phyloP scores from a whole-genome alignment of 1,140 invertebrate genomes.

The Platyscapa corneri region DNA sequence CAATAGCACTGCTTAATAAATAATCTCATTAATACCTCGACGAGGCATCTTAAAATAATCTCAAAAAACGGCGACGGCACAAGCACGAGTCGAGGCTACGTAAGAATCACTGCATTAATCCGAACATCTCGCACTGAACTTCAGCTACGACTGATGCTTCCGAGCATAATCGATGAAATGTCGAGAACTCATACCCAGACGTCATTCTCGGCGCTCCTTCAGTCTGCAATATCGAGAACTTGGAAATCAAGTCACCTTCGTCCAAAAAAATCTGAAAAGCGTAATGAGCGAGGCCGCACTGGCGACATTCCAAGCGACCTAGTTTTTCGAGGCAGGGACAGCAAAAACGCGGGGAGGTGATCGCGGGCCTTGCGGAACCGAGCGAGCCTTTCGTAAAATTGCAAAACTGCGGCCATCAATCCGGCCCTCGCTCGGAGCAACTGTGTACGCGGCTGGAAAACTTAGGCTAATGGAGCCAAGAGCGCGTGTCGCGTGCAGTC shows the following conservation, averaged over 20 bases:
- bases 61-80: neutral
- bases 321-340: neutral
- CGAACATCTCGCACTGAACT: neutral
- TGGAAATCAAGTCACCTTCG: conserved; percentile 7
- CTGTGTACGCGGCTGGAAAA: neutral
- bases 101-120: neutral
- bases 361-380: too few species aligned
- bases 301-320: neutral
- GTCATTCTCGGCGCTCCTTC: neutral
- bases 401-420: neutral
- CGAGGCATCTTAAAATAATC: neutral
- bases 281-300: neutral
- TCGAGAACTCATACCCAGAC: neutral
- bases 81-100: neutral
- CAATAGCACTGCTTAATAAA: neutral
- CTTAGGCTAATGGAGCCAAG: neutral
- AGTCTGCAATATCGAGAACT: neutral
- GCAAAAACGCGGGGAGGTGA: neutral
- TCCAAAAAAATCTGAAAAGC: conserved; percentile 1
- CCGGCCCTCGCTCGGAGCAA: neutral
- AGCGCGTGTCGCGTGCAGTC: neutral
- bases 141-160: neutral
- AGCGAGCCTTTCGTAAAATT: neutral
- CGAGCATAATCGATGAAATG: neutral
- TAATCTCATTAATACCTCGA: neutral